Evolutionary conservation across 2,113 vertebrate genomes (phyloP), one percentile per base, ranked within the genome.

Genomic region (Daubentonia madagascariensis): DNA sequence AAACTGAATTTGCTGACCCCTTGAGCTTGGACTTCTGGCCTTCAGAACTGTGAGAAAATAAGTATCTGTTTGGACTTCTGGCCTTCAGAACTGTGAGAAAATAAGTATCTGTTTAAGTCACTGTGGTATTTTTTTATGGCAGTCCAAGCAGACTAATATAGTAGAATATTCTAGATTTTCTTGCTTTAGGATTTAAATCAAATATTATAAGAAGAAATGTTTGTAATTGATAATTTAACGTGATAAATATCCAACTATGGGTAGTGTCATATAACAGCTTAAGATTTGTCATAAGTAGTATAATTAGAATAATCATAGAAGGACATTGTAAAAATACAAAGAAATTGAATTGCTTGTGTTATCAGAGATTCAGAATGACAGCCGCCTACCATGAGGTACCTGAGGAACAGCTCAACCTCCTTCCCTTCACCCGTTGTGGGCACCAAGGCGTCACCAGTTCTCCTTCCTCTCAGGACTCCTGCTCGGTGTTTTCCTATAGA

Each of bases 181-280:
- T 72, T 65, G 8, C 59, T 80, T 85, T 96, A 94, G 92, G 43
- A 68, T 96, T 95, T 95, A 84, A 76, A 20, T 85, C 23, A 97
- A 85, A 59, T 86, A 54, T 86, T 92, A 81, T n/a, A 67, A 92
- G 67, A 84, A 94, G 78, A 89, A 89, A 72, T 90, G 43, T 50
- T 79, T 80, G 37, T 91, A 91, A 78, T 45, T 96, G 61, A 79
- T 91, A 14, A 78, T 73, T 73, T 59, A 89, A 35, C 14, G 17
- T 85, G 78, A 65, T 68, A 95, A 92, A 86, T 93, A 84, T 20
- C n/a, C 61, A 76, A 30, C 80, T 40, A 20, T 94, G 35, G 20
- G 28, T n/a, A 83, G 30, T 70, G 6, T n/a, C 37, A 16, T 84
- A 52, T 63, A 72, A 40, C n/a, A 68, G 80, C 16, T 89, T 6